Evolutionary conservation across 1,140 invertebrate species (phyloP).

Genomic region (Zaprionus africanus): DNA sequence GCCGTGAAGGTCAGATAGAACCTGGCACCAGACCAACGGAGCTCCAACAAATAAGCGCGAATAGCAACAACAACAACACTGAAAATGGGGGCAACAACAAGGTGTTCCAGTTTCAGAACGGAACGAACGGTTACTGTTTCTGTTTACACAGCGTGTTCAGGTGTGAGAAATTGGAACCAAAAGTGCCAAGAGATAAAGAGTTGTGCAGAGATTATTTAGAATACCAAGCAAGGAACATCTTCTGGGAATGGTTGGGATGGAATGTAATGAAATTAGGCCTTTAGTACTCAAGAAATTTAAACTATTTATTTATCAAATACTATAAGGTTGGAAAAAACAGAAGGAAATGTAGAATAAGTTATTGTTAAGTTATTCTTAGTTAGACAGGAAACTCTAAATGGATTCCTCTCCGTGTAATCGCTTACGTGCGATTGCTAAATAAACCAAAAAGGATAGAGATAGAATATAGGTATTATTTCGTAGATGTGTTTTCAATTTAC

Average conservation of each 20-base stretch:
- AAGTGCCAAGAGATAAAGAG: constrained; percentile 72
- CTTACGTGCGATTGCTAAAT: constrained; percentile 63
- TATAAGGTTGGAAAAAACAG: too few relatives aligned
- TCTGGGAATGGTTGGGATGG: not conserved
- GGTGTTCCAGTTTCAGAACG: constrained; percentile 46
- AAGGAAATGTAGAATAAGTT: too few relatives aligned
- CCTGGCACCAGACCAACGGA: constrained; percentile 13
- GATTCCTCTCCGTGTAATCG: not conserved
- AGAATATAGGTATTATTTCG: not conserved
- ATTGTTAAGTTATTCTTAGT: too few relatives aligned
- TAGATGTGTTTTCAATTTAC: constrained; percentile 54
- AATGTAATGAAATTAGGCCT: not conserved
- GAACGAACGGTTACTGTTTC: constrained; percentile 24
- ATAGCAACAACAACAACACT: not conserved
- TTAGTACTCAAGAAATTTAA: not conserved
- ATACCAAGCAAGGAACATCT: not conserved
- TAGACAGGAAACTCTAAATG: not conserved
- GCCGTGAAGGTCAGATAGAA: constrained; percentile 71
- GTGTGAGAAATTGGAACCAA: constrained; percentile 72
- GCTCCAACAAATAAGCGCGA: constrained; percentile 6
- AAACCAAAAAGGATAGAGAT: constrained; percentile 4
- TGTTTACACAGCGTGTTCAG: constrained; percentile 54
- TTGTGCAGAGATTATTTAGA: constrained; percentile 37
- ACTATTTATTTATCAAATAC: too few relatives aligned
- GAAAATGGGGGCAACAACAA: constrained; percentile 11